Evolutionary conservation across 2,888 invertebrate species (phyloP).

Genomic region (Orchesellides sinensis): DNA sequence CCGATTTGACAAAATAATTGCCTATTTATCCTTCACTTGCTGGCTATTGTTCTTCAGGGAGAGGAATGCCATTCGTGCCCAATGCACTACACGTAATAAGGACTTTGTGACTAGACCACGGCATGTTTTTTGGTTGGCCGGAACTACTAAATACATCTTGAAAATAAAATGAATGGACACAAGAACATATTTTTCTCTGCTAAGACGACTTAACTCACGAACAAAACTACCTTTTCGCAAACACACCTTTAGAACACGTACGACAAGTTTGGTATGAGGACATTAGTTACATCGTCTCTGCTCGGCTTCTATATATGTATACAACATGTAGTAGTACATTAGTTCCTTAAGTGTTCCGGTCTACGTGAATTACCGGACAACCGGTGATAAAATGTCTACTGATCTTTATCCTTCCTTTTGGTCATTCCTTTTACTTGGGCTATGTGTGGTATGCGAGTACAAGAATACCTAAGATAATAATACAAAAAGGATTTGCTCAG

Average conservation of each 20-base stretch:
- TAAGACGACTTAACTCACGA: neutral
- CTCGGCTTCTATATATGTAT: neutral
- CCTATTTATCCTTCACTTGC: slow-evolving; percentile 75
- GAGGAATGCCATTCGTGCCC: slow-evolving; percentile 19
- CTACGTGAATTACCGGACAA: slow-evolving; percentile 59
- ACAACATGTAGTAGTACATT: slow-evolving; percentile 18
- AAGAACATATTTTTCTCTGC: slow-evolving; percentile 34
- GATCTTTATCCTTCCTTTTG: slow-evolving; percentile 59
- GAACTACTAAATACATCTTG: slow-evolving; percentile 47
- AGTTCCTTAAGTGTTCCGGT: slow-evolving; percentile 60
- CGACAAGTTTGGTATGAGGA: neutral
- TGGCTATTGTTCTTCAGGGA: slow-evolving; percentile 74
- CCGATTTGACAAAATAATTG: slow-evolving; percentile 75
- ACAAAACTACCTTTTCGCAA: slow-evolving; percentile 18
- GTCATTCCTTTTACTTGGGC: slow-evolving; percentile 30
- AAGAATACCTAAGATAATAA: slow-evolving; percentile 16
- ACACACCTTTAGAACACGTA: slow-evolving; percentile 26
- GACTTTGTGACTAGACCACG: no score
- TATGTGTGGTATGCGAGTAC: neutral
- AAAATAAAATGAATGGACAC: slow-evolving; percentile 55
- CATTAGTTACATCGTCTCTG: neutral
- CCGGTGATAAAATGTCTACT: slow-evolving; percentile 64
- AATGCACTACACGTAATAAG: slow-evolving; percentile 15
- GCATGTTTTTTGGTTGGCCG: slow-evolving; percentile 31
- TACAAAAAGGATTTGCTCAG: slow-evolving; percentile 40